These are phyloP conservation scores for Drosophila monieri DNA, from an alignment of 2,888 invertebrate species.

Conservation along the genomic window DNA sequence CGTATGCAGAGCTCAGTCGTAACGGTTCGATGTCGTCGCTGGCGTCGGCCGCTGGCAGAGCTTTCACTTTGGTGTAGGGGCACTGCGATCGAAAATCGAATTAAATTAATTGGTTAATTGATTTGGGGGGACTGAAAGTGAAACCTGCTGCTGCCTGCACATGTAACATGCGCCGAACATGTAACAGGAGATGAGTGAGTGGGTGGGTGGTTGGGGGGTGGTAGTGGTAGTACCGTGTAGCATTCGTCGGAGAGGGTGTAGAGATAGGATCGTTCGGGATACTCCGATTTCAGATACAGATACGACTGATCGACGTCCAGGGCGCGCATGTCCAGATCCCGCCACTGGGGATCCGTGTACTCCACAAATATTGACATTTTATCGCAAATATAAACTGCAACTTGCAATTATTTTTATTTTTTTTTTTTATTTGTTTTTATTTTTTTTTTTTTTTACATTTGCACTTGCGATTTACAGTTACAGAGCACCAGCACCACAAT, in stretches of 20 bases:
- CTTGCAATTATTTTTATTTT: not conserved
- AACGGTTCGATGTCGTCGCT: constrained; percentile 77
- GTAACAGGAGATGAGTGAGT: no score
- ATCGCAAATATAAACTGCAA: not conserved
- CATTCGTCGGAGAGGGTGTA: constrained; percentile 90
- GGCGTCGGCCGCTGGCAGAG: constrained; percentile 49
- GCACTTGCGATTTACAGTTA: not conserved
- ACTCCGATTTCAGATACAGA: constrained; percentile 83
- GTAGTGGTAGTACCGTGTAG: constrained; percentile 85
- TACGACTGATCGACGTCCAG: constrained; percentile 89
- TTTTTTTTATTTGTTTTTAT: not conserved
- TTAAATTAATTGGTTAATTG: constrained; percentile 18
- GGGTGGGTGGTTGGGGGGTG: no score
- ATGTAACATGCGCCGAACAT: no score
- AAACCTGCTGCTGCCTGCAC: not conserved
- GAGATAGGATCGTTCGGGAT: constrained; percentile 84
- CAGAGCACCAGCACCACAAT: not conserved
- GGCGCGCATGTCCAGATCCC: constrained; percentile 86
- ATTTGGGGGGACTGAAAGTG: not conserved
- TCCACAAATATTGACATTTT: constrained; percentile 86
- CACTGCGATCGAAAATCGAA: constrained; percentile 84
- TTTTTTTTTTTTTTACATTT: not conserved
- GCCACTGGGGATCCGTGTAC: constrained; percentile 85
- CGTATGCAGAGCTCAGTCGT: constrained; percentile 85
- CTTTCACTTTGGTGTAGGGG: constrained; percentile 86